phyloP scores from a whole-genome alignment of 92 coral and sea anemone species.

The Palythoa heliodiscus region DNA sequence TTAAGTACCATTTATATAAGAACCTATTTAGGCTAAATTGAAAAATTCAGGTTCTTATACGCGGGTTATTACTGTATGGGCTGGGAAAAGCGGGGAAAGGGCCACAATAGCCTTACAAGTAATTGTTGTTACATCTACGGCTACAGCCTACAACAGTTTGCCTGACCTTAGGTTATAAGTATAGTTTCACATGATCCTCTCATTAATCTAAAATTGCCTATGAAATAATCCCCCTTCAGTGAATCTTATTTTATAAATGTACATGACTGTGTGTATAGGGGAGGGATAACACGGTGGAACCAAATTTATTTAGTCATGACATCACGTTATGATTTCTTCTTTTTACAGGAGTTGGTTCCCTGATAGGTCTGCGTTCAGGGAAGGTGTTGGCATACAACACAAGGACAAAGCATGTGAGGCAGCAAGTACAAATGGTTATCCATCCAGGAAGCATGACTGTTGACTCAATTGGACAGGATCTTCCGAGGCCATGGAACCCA shows the following conservation, averaged over 20 bases:
- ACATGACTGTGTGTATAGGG: neutral
- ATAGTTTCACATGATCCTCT: neutral
- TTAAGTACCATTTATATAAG: no score
- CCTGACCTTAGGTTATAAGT: neutral
- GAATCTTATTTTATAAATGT: neutral
- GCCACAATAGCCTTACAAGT: no score
- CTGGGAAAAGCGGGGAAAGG: no score
- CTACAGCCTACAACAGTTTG: neutral
- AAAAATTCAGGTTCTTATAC: no score
- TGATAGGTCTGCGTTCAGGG: slow-evolving; percentile 47
- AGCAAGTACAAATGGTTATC: slow-evolving; percentile 8
- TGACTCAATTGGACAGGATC: slow-evolving; percentile 47
- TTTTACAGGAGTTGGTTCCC: slow-evolving; percentile 47
- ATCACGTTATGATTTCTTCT: neutral
- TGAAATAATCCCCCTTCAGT: neutral
- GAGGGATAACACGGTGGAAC: no score
- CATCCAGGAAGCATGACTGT: slow-evolving; percentile 42
- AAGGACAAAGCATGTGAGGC: slow-evolving; percentile 43
- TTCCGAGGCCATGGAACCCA: slow-evolving; percentile 53
- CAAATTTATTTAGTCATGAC: neutral
- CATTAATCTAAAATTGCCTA: neutral
- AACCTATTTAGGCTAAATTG: no score
- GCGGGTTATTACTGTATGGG: no score
- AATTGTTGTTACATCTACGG: neutral
- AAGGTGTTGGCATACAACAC: slow-evolving; percentile 24